A percentile compares a stretch with the other conserved stretches of the same genome.
Evolutionary conservation across 2,888 invertebrate species (phyloP).

Genomic region (Melanchra persicariae): DNA sequence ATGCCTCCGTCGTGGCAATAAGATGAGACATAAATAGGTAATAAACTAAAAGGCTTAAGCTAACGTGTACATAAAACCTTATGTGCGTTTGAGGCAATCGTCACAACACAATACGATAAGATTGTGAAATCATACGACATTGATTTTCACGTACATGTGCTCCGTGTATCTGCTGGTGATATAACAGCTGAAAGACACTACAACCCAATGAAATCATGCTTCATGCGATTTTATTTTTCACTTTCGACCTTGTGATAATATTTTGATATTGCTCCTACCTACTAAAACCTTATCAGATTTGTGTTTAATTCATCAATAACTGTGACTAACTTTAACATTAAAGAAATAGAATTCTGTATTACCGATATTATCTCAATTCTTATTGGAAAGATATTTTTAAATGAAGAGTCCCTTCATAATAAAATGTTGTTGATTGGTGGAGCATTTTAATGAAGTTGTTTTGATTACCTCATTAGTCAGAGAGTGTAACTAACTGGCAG

Average conservation of each 20-base stretch:
- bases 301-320: constrained; percentile 37
- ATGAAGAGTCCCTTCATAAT: background rate
- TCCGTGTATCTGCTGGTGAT: constrained; percentile 63
- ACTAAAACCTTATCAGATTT: constrained; percentile 39
- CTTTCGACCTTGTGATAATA: constrained; percentile 51
- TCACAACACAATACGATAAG: constrained; percentile 78
- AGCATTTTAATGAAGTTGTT: background rate
- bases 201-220: constrained; percentile 40
- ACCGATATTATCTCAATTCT: background rate
- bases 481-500: constrained; percentile 1
- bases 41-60: constrained; percentile 58
- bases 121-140: constrained; percentile 83
- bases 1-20: constrained; percentile 3
- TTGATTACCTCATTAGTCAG: constrained; percentile 1
- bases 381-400: background rate
- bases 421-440: background rate
- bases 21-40: constrained; percentile 25
- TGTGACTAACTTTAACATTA: constrained; percentile 7
- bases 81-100: constrained; percentile 53
- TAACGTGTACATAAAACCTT: constrained; percentile 34
- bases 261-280: constrained; percentile 36
- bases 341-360: background rate
- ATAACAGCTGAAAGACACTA: constrained; percentile 63
- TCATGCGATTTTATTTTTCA: constrained; percentile 45
- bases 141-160: constrained; percentile 70